phyloP scores from a whole-genome alignment of 2,113 vertebrate species.

The Solea solea region DNA sequence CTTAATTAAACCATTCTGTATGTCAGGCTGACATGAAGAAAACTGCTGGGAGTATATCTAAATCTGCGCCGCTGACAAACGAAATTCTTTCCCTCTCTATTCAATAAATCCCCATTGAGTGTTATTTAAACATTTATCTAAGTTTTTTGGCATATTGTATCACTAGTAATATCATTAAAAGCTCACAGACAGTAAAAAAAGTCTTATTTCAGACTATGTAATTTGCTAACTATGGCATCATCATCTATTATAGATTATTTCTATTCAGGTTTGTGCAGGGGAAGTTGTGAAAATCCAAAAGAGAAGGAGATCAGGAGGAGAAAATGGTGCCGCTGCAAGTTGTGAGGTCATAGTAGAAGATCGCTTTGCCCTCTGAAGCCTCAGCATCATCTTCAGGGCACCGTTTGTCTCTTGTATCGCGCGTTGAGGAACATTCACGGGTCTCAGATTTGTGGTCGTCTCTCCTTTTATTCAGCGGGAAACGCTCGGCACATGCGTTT shows the following conservation, averaged over 20 bases:
- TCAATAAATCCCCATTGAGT: no score
- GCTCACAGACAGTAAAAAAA: no score
- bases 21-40: conserved; percentile 23
- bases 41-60: neutral
- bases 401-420: neutral
- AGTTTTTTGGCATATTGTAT: no score
- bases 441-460: neutral
- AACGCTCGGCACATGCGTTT: conserved; percentile 7
- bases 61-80: neutral
- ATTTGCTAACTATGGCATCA: no score
- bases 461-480: neutral
- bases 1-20: conserved; percentile 25
- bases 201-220: no score
- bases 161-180: no score
- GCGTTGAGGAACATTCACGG: neutral
- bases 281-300: neutral
- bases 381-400: neutral
- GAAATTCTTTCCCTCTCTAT: neutral
- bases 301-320: neutral
- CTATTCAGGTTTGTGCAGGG: neutral
- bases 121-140: no score
- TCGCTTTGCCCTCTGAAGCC: neutral
- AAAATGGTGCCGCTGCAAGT: conserved; percentile 1
- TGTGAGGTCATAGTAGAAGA: neutral
- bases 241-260: no score